Conservation (phyloP, 2,113 vertebrate species). For the Anguilla rostrata region DNA sequence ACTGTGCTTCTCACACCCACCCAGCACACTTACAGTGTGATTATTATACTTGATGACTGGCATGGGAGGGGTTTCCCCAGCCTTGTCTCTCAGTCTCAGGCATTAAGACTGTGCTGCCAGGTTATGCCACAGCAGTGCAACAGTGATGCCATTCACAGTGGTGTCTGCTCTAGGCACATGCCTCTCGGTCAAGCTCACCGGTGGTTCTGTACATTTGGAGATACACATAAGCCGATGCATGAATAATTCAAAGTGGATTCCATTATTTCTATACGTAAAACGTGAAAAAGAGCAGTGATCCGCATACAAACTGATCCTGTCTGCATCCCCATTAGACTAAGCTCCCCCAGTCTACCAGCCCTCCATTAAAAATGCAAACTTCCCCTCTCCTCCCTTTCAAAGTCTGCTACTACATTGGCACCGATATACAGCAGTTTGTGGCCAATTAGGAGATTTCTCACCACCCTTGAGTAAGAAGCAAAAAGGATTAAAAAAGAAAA, state of each 20-base stretch:
- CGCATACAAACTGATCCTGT: not conserved
- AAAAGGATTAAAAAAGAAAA: no score
- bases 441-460: constrained; percentile 12
- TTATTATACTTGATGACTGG: not conserved
- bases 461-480: not conserved
- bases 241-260: no score
- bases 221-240: no score
- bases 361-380: not conserved
- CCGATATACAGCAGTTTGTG: not conserved
- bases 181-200: no score
- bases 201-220: no score
- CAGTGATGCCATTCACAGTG: no score
- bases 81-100: not conserved
- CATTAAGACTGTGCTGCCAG: not conserved
- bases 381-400: no score
- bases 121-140: not conserved
- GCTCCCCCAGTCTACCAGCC: not conserved
- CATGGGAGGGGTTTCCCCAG: not conserved
- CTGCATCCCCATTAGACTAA: not conserved
- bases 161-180: no score
- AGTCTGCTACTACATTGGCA: not conserved
- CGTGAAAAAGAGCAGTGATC: no score
- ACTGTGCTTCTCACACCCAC: not conserved
- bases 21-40: not conserved
- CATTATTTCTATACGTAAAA: no score